phyloP scores from a whole-genome alignment of 1,140 invertebrate genomes.

The Drosophila paulistorum region DNA sequence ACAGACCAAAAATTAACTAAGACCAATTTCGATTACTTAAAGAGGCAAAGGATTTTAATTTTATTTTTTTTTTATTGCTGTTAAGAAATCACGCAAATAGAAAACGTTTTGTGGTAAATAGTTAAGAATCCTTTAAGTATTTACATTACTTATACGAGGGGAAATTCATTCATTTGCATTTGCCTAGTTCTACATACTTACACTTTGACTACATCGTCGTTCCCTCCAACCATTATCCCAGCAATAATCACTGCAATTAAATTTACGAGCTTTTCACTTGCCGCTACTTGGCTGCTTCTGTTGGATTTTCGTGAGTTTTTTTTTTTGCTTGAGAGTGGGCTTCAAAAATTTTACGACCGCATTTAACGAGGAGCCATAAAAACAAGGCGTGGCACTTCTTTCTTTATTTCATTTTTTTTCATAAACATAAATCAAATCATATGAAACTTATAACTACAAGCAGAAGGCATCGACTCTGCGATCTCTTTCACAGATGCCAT shows the following conservation, averaged over 20 bases:
- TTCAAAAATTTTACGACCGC: slow-evolving; percentile 44
- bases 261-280: slow-evolving; percentile 51
- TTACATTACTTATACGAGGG: neutral
- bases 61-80: neutral
- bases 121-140: neutral
- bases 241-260: slow-evolving; percentile 69
- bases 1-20: neutral
- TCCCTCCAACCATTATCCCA: slow-evolving; percentile 35
- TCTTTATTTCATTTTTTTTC: slow-evolving; percentile 23
- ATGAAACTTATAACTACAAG: slow-evolving; percentile 41
- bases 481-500: slow-evolving; percentile 48
- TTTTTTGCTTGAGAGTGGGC: slow-evolving; percentile 39
- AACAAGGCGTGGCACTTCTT: slow-evolving; percentile 47
- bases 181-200: neutral
- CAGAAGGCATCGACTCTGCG: neutral
- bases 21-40: too few species aligned
- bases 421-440: slow-evolving; percentile 58
- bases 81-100: too few species aligned
- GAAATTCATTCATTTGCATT: slow-evolving; percentile 4
- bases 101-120: neutral
- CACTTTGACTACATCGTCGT: slow-evolving; percentile 2
- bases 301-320: slow-evolving; percentile 12
- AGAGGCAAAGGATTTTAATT: too few species aligned
- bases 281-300: neutral
- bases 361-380: slow-evolving; percentile 58